Evolutionary conservation across 2,113 vertebrate species (phyloP), one percentile per base, ranked within the genome.

Genomic region (Bucco capensis): DNA sequence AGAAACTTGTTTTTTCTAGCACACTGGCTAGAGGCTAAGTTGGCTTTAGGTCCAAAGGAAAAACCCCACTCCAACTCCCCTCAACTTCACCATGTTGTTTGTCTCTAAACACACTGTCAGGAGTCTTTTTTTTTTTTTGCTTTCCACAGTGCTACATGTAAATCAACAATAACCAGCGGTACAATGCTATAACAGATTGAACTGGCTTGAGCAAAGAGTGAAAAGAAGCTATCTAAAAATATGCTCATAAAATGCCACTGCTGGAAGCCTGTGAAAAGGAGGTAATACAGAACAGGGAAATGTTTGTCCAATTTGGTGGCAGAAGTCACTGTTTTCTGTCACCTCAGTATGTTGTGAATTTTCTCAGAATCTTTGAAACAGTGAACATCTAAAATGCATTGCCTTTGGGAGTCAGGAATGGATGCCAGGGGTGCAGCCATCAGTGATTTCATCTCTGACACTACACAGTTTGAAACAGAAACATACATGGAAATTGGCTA

Each of bases 231-330:
- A 31, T 19, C 56, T 58, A 33, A 58, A 91, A 90, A 74, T 35
- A 38, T 6, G 38, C 33, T 73, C 14, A 49, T 50, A 28, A 73
- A 90, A 90, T 13, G 9, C 25, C 47, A 49, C 27, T 4, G 21
- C 64, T 71, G 70, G 73, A 60, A 83, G 60, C 46, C 69, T 66
- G 56, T 66, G 77, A 40, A 66, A 70, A 88, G 81, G 65, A 70
- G 77, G n/a, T 86, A 80, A 76, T 38, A 9, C 24, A 6, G 19
- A 67, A 65, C 53, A 79, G 62, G 28, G 70, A 77, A 88, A 66
- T 0, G 0, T 66, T 88, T 57, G 28, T 62, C 33, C 64, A 50
- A 1, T 70, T 50, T 58, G 67, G 19, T 90, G 79, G 50, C 19
- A 67, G 58, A 70, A 86, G 42, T 50, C 22, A 16, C 58, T 53